These are phyloP conservation scores for Neosilurus mollespiculum DNA, from an alignment of 2,797 vertebrate species.

Conservation along the genomic window DNA sequence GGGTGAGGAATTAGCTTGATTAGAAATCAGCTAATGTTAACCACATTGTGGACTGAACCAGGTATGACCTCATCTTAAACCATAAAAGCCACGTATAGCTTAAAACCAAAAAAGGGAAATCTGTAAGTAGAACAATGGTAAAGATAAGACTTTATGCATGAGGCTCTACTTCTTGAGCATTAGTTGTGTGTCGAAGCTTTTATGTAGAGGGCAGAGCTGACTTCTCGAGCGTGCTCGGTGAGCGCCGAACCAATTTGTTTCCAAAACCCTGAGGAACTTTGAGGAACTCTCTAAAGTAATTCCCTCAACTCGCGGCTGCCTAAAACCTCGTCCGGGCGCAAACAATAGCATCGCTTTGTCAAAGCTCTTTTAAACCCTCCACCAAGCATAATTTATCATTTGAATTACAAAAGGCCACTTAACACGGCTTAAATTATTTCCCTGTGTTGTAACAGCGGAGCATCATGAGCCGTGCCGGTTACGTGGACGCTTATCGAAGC, in stretches of 20 bases:
- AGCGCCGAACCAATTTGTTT: constrained; percentile 75
- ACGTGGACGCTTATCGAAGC: constrained; percentile 70
- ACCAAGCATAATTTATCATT: constrained; percentile 82
- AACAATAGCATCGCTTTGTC: constrained; percentile 79
- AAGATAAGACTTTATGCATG: neutral
- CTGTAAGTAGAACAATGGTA: neutral
- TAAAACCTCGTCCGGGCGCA: constrained; percentile 74
- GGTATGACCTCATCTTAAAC: constrained; percentile 16
- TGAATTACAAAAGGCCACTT: constrained; percentile 81
- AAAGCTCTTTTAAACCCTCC: constrained; percentile 78
- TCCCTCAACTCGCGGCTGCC: constrained; percentile 71
- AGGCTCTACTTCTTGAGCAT: neutral
- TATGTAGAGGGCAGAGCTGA: constrained; percentile 59
- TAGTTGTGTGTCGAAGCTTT: constrained; percentile 38
- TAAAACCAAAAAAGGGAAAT: neutral
- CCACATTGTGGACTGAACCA: constrained; percentile 29
- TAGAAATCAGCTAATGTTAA: constrained; percentile 54
- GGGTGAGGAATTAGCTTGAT: constrained; percentile 64
- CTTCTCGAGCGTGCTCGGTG: constrained; percentile 61
- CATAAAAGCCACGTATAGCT: neutral
- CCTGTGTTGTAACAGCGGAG: constrained; percentile 71
- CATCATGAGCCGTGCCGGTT: constrained; percentile 72
- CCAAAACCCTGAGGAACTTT: constrained; percentile 73
- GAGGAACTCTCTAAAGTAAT: constrained; percentile 74
- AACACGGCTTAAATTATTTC: constrained; percentile 77